These are phyloP conservation scores for Episyrphus balteatus DNA, from an alignment of 1,140 invertebrate species.

Conservation along the genomic window DNA sequence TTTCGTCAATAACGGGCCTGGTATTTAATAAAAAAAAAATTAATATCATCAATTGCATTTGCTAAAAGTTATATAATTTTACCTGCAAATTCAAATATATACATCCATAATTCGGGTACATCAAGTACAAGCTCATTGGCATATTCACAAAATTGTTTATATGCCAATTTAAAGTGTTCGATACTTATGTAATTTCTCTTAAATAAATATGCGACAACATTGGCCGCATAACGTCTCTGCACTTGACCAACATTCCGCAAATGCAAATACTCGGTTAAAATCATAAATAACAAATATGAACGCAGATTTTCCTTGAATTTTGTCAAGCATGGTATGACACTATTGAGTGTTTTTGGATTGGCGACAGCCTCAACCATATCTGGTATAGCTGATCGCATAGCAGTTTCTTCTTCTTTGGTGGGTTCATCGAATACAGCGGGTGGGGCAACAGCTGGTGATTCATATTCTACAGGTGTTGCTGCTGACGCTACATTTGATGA, in stretches of 20 bases:
- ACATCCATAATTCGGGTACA: slow-evolving; percentile 63
- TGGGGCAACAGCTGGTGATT: slow-evolving; percentile 8
- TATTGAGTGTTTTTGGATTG: slow-evolving; percentile 10
- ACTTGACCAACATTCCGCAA: slow-evolving; percentile 34
- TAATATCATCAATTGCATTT: not conserved
- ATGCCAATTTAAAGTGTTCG: slow-evolving; percentile 36
- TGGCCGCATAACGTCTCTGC: slow-evolving; percentile 31
- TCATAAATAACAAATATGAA: slow-evolving; percentile 25
- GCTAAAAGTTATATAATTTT: slow-evolving; percentile 18
- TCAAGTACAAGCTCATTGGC: slow-evolving; percentile 59
- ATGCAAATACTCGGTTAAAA: slow-evolving; percentile 33
- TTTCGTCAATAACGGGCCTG: slow-evolving; percentile 40
- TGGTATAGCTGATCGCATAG: slow-evolving; percentile 23
- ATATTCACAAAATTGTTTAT: slow-evolving; percentile 43
- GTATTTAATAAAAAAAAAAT: no score
- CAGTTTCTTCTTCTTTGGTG: slow-evolving; percentile 13
- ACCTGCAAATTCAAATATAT: slow-evolving; percentile 54
- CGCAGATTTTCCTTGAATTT: slow-evolving; percentile 17
- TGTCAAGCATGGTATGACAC: slow-evolving; percentile 15
- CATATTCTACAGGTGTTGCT: no score
- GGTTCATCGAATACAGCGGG: slow-evolving; percentile 19
- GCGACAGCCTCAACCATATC: slow-evolving; percentile 23
- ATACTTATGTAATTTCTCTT: slow-evolving; percentile 28
- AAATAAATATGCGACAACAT: slow-evolving; percentile 33
- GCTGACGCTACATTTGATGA: no score